Evolutionary conservation across 1,140 invertebrate genomes (phyloP).

Genomic region (Sycophila sp.): DNA sequence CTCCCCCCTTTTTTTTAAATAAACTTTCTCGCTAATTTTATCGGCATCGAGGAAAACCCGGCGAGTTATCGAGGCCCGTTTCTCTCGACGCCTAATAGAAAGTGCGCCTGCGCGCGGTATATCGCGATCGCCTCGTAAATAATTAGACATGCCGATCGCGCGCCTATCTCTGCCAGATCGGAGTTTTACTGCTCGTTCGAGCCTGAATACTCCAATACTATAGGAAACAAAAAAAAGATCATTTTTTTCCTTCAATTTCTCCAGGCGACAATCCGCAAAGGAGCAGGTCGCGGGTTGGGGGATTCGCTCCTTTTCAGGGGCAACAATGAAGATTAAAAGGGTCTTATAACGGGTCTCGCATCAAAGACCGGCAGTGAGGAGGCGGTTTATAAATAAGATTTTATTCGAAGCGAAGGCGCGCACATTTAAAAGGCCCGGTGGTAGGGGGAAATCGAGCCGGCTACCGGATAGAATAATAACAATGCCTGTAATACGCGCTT

Average conservation of each 20-base stretch:
- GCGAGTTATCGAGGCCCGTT: conserved; percentile 10
- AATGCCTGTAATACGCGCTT: conserved; percentile 26
- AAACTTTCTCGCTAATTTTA: conserved; percentile 15
- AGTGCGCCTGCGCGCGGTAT: background rate
- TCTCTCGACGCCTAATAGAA: background rate
- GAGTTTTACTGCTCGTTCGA: background rate
- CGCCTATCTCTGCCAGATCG: conserved; percentile 5
- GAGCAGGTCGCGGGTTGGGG: background rate
- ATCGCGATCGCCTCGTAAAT: conserved; percentile 1
- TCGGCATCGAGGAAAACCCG: background rate
- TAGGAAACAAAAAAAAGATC: too few species aligned
- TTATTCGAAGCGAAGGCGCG: conserved; percentile 32
- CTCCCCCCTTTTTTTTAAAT: conserved; percentile 4
- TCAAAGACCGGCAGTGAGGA: conserved; percentile 31
- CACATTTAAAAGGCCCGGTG: conserved; percentile 25
- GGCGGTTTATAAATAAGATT: conserved; percentile 39
- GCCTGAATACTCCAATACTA: too few species aligned
- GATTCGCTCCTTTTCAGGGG: background rate
- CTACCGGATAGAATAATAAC: conserved; percentile 38
- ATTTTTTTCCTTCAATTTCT: too few species aligned
- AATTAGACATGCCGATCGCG: conserved; percentile 19
- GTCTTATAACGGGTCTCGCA: conserved; percentile 19
- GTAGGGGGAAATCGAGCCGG: conserved; percentile 16
- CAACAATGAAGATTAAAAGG: conserved; percentile 35
- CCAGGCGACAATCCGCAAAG: too few species aligned